Percentiles rank a stretch among this genome's conserved stretches.
These are phyloP conservation scores for Cosmopolites sordidus DNA, from an alignment of 2,888 invertebrate genomes.

Conservation along the genomic window DNA sequence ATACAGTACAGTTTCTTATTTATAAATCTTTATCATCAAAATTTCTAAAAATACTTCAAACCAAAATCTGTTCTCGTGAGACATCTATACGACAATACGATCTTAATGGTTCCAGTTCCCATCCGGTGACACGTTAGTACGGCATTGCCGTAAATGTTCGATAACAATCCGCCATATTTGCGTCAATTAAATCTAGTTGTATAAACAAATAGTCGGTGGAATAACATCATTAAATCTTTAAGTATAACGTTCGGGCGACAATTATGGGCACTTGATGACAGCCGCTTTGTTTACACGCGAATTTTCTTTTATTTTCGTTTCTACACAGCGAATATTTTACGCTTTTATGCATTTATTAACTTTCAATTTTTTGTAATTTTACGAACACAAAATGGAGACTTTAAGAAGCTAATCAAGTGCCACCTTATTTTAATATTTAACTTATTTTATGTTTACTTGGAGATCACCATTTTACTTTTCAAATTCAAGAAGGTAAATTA, in stretches of 20 bases:
- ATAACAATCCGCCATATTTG: slow-evolving; percentile 1
- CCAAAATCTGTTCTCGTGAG: too few relatives aligned
- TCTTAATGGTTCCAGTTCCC: background rate
- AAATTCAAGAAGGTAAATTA: too few relatives aligned
- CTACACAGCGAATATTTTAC: background rate
- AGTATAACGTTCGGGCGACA: slow-evolving; percentile 22
- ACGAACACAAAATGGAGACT: too few relatives aligned
- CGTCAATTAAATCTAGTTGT: slow-evolving; percentile 2
- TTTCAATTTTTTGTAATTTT: too few relatives aligned
- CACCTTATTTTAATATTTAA: too few relatives aligned
- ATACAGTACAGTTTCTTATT: too few relatives aligned
- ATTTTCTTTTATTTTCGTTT: slow-evolving; percentile 25
- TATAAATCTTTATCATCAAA: too few relatives aligned
- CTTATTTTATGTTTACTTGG: too few relatives aligned
- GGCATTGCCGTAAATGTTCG: background rate
- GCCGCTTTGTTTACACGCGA: slow-evolving; percentile 34
- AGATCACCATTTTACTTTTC: too few relatives aligned
- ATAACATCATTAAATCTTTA: slow-evolving; percentile 25
- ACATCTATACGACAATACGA: too few relatives aligned
- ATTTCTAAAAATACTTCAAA: too few relatives aligned
- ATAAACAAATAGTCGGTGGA: slow-evolving; percentile 24
- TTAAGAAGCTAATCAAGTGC: too few relatives aligned
- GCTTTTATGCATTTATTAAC: background rate
- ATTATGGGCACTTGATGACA: slow-evolving; percentile 32
- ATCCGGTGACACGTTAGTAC: background rate